These are phyloP conservation scores for Aythya baeri DNA, from an alignment of 2,113 vertebrate species.

Conservation along the genomic window DNA sequence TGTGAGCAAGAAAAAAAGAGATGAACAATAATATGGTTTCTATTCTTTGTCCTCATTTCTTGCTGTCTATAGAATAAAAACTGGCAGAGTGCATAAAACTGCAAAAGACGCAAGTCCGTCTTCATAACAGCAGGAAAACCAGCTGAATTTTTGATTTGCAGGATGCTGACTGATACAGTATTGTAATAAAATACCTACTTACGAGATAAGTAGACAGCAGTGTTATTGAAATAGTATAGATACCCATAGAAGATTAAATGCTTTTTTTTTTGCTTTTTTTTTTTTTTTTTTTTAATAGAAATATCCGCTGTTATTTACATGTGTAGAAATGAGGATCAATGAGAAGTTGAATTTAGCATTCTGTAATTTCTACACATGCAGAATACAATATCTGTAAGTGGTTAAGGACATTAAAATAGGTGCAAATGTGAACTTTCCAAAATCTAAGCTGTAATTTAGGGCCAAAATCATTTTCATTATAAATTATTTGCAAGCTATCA, in stretches of 20 bases:
- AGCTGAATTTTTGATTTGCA: background rate
- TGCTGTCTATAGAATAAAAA: background rate
- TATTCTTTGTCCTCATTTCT: slow-evolving; percentile 1
- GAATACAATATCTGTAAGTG: background rate
- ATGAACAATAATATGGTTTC: background rate
- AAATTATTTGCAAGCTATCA: background rate
- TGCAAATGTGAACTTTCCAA: slow-evolving; percentile 45
- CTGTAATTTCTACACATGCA: background rate
- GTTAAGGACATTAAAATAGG: background rate
- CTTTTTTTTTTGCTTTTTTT: background rate
- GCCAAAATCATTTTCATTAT: slow-evolving; percentile 48
- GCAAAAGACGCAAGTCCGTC: background rate
- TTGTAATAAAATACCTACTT: background rate
- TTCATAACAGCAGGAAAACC: background rate
- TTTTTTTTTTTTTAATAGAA: background rate
- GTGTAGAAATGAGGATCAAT: background rate
- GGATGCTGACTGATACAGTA: background rate
- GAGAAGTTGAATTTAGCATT: background rate
- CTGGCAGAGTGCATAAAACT: background rate
- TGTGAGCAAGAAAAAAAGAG: background rate
- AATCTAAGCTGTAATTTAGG: slow-evolving; percentile 36
- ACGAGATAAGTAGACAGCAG: background rate
- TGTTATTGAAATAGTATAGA: background rate
- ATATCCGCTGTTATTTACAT: background rate
- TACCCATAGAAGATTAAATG: background rate